Percentiles rank a stretch among this genome's conserved stretches.
These are phyloP conservation scores for Enteromius unitaeniatus DNA, from an alignment of 2,797 vertebrate species.

Conservation along the genomic window DNA sequence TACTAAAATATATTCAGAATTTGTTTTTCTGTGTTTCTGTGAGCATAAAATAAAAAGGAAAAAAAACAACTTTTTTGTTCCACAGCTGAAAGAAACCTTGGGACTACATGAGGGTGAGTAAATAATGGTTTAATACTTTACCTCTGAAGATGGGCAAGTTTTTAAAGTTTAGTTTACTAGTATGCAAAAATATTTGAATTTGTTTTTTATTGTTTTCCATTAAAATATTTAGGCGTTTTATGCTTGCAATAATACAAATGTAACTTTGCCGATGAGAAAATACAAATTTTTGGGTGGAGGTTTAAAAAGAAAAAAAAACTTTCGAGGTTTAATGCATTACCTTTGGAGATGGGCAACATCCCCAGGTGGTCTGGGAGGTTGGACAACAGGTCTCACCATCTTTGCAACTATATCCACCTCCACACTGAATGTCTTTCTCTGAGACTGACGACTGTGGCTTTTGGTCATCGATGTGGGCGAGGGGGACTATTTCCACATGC, in stretches of 20 bases:
- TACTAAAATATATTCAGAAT: background rate
- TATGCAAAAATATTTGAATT: background rate
- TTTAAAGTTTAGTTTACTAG: too few species aligned
- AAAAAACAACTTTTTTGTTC: background rate
- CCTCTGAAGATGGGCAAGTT: background rate
- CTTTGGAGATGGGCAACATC: slow-evolving; percentile 80
- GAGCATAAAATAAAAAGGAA: background rate
- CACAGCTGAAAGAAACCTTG: background rate
- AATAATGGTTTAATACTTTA: background rate
- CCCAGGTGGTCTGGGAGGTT: slow-evolving; percentile 71
- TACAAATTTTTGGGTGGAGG: background rate
- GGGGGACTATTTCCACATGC: slow-evolving; percentile 63
- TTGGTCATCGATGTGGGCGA: slow-evolving; percentile 36
- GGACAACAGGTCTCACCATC: slow-evolving; percentile 81
- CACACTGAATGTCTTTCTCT: slow-evolving; percentile 67
- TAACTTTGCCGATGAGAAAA: background rate
- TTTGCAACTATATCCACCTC: slow-evolving; percentile 63
- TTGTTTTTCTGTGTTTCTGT: background rate
- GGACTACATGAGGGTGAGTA: background rate
- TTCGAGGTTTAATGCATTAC: slow-evolving; percentile 55
- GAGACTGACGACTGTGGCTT: background rate
- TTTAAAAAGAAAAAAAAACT: too few species aligned
- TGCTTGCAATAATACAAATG: background rate
- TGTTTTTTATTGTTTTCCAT: background rate
- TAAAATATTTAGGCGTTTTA: background rate